Conservation (phyloP, 2,888 invertebrate species). For the Polyommatus iphigenia region DNA sequence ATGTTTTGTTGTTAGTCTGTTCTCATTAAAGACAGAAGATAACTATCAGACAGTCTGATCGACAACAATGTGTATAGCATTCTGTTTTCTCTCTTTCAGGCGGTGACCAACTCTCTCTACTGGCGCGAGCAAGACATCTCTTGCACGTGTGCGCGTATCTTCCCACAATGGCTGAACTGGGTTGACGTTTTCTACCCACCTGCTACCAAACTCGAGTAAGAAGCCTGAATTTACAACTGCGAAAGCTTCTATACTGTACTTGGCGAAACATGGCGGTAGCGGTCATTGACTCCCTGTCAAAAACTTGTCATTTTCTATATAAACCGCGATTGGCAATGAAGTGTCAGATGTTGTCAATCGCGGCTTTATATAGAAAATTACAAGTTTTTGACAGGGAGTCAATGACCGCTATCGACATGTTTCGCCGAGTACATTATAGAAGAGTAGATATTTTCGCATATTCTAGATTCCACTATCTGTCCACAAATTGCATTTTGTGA, state of each 20-base stretch:
- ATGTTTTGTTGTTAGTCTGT: background rate
- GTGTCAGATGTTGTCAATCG: no score
- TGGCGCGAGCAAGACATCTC: constrained; percentile 70
- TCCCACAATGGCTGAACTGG: constrained; percentile 66
- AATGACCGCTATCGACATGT: no score
- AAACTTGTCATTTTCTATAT: no score
- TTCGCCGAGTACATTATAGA: no score
- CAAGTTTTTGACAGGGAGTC: no score
- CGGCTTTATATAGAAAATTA: no score
- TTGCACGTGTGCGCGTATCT: constrained; percentile 62
- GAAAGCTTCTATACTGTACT: background rate
- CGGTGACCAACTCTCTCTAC: constrained; percentile 62
- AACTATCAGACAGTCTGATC: background rate
- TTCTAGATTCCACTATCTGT: no score
- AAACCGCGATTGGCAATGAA: no score
- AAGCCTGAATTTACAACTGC: background rate
- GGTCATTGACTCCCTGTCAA: no score
- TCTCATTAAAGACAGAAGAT: background rate
- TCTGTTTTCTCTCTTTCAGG: constrained; percentile 47
- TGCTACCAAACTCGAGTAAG: constrained; percentile 59
- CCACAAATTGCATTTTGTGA: no score
- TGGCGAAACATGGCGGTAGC: no score
- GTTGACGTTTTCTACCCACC: constrained; percentile 67
- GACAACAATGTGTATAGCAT: background rate
- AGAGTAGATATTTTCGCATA: no score